Conservation (phyloP, 92 coral and sea anemone species). For the Micromussa lordhowensis region DNA sequence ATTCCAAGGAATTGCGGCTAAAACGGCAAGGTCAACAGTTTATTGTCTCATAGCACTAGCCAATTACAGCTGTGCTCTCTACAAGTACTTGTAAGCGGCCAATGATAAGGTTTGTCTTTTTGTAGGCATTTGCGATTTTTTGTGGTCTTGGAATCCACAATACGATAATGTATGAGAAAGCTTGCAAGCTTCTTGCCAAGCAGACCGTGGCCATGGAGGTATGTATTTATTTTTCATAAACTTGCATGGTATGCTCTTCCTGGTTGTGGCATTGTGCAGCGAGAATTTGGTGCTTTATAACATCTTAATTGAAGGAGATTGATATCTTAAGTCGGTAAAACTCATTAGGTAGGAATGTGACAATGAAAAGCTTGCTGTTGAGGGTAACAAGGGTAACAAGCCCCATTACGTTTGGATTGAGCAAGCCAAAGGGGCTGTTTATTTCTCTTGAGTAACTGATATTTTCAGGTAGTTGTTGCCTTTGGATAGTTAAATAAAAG, state of each 20-base stretch:
- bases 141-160: slow-evolving; percentile 97
- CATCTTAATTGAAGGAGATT: not conserved
- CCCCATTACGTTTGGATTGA: too few relatives aligned
- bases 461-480: too few relatives aligned
- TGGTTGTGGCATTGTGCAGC: not conserved
- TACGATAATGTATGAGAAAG: slow-evolving; percentile 89
- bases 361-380: too few relatives aligned
- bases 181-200: slow-evolving; percentile 87
- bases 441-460: too few relatives aligned
- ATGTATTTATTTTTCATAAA: not conserved
- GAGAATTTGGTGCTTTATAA: not conserved
- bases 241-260: not conserved
- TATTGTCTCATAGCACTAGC: not conserved
- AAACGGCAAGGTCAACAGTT: not conserved
- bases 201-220: slow-evolving; percentile 99
- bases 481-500: too few relatives aligned
- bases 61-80: not conserved
- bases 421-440: too few relatives aligned
- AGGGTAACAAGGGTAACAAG: too few relatives aligned
- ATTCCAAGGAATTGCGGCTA: not conserved
- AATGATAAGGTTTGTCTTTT: not conserved
- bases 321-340: not conserved
- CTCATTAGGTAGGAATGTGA: too few relatives aligned
- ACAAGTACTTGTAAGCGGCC: not conserved
- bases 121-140: slow-evolving; percentile 94